Evolutionary conservation across 2,113 vertebrate species (phyloP), one percentile per base, ranked within the genome.

Genomic region (Ammodytes dubius): DNA sequence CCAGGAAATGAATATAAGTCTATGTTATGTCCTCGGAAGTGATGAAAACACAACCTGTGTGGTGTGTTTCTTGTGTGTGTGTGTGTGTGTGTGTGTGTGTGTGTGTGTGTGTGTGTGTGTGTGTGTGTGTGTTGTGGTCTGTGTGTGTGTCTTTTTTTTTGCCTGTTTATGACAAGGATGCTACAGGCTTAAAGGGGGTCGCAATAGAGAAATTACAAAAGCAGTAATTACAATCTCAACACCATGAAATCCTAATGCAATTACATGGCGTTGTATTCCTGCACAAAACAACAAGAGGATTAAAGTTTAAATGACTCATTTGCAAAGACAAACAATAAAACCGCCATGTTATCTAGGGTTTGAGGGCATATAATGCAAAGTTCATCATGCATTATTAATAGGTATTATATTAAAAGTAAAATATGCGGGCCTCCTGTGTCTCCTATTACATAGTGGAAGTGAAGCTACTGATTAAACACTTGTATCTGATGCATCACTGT

Each of bases 311-410:
- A 90, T 78, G 80, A 82, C 70, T 91, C 82, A 91, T 91, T 89
- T 92, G 80, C 84, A 87, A 89, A 92, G 90, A 87, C 87, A 85
- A 91, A 82, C 69, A 90, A 90, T 89, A 93, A 91, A 91, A 81
- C 56, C 58, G 66, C 73, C 40, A 19, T 74, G 81, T 81, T 79
- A 74, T 71, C 78, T 10, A 27, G 49, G 47, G 78, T 87, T 79
- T 80, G 75, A 57, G 83, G 85, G 79, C 54, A 82, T 60, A 67
- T 77, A 85, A 88, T 85, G 70, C 81, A 79, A 83, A 83, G 74
- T 76, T 77, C 58, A 13, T 78, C 82, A 84, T 93, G 83, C 86
- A 92, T 92, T 88, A 90, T 92, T 92, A 82, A 93, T 90, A 14
- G 17, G 78, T 61, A 47, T 85, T 83, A 86, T 92, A 93, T 91